Conservation (phyloP, 2,113 vertebrate genomes). For the Cardinalis cardinalis region DNA sequence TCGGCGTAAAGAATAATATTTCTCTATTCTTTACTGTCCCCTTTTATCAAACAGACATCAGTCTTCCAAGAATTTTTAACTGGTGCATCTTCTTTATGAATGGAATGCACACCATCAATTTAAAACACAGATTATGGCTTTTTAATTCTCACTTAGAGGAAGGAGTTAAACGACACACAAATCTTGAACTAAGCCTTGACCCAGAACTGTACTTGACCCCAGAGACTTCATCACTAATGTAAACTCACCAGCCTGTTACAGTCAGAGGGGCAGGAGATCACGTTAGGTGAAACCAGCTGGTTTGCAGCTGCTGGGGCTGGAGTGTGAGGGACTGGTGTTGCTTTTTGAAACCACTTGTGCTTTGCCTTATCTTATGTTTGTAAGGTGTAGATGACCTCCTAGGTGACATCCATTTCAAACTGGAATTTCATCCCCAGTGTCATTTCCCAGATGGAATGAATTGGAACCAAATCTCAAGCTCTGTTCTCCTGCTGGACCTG, state of each 20-base stretch:
- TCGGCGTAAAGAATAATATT: not conserved
- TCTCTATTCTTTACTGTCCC: not conserved
- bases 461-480: not conserved
- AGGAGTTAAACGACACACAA: not conserved
- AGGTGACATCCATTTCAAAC: not conserved
- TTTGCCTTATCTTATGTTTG: not conserved
- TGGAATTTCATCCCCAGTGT: not conserved
- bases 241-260: not conserved
- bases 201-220: not conserved
- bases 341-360: not conserved
- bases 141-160: not conserved
- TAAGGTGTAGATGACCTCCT: not conserved
- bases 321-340: not conserved
- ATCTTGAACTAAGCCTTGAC: not conserved
- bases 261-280: not conserved
- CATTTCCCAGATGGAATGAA: not conserved
- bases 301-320: not conserved
- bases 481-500: not conserved
- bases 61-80: not conserved
- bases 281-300: not conserved
- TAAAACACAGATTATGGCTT: not conserved
- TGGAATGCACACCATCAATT: not conserved
- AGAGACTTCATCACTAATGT: not conserved
- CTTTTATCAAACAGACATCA: not conserved
- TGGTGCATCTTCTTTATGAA: not conserved